These are phyloP conservation scores for Torymus aiolomorphi DNA, from an alignment of 2,888 invertebrate genomes.

Conservation along the genomic window DNA sequence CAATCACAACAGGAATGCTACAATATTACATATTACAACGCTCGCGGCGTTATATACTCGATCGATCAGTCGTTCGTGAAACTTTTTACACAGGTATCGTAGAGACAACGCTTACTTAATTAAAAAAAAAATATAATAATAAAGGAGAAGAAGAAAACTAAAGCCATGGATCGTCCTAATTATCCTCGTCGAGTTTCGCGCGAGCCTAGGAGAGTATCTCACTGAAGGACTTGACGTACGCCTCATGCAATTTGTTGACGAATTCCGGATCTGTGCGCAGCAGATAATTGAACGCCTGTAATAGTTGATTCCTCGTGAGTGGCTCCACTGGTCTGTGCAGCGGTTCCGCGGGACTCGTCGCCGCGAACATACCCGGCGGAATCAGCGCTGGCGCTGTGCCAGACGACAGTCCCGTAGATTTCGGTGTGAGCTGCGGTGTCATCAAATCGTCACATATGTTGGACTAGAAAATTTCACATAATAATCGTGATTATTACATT, in stretches of 20 bases:
- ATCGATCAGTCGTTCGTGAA: slow-evolving; percentile 30
- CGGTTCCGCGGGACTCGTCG: slow-evolving; percentile 69
- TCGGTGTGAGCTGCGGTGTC: slow-evolving; percentile 25
- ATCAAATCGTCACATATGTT: slow-evolving; percentile 50
- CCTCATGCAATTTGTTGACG: slow-evolving; percentile 92
- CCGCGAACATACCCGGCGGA: slow-evolving; percentile 89
- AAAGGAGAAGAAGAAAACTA: slow-evolving; percentile 34
- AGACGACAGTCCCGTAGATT: slow-evolving; percentile 53
- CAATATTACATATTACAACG: slow-evolving; percentile 27
- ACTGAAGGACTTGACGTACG: slow-evolving; percentile 91
- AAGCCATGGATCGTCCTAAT: slow-evolving; percentile 33
- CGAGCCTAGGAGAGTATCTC: slow-evolving; percentile 78
- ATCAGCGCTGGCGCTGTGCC: slow-evolving; percentile 82
- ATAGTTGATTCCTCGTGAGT: slow-evolving; percentile 90
- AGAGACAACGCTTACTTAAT: slow-evolving; percentile 10
- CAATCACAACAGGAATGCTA: slow-evolving; percentile 45
- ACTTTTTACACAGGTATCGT: slow-evolving; percentile 33
- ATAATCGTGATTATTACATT: neutral
- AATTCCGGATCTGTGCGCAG: slow-evolving; percentile 92
- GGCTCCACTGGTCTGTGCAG: slow-evolving; percentile 80
- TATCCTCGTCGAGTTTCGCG: neutral
- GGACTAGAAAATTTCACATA: slow-evolving; percentile 30
- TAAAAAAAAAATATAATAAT: neutral
- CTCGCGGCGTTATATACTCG: slow-evolving; percentile 12
- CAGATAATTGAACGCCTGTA: slow-evolving; percentile 91